Evolutionary conservation across 2,888 invertebrate species (phyloP).

Genomic region (Phanerotoma sp.): DNA sequence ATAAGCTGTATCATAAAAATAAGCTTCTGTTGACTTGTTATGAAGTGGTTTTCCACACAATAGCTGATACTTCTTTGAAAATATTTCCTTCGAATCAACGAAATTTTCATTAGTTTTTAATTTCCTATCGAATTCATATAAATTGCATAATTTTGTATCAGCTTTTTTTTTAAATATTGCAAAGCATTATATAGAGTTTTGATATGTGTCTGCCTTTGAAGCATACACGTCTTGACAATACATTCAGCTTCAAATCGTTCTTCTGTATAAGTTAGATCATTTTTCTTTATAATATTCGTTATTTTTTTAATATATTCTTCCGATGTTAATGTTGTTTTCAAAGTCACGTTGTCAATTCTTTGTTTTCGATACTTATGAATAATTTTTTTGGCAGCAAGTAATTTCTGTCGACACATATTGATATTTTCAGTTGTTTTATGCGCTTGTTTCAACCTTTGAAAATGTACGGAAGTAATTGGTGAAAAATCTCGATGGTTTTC

Average conservation of each 20-base stretch:
- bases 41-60: not conserved
- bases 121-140: not conserved
- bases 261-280: not conserved
- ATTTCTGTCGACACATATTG: no score
- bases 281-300: not conserved
- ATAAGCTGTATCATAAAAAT: conserved; percentile 7
- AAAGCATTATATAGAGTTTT: not conserved
- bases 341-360: not conserved
- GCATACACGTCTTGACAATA: not conserved
- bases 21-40: conserved; percentile 3
- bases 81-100: no score
- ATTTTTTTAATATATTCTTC: not conserved
- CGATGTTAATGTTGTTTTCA: not conserved
- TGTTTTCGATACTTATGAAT: not conserved
- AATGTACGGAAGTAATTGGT: no score
- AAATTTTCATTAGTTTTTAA: no score
- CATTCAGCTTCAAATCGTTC: conserved; percentile 1
- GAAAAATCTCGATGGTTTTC: no score
- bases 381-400: not conserved
- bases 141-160: not conserved
- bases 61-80: not conserved
- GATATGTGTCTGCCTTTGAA: not conserved
- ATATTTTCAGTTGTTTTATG: not conserved
- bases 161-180: not conserved
- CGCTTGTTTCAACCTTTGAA: no score